Base-by-base conservation (phyloP, 2,797 vertebrate genomes). In the Peromyscus nudipes region DNA sequence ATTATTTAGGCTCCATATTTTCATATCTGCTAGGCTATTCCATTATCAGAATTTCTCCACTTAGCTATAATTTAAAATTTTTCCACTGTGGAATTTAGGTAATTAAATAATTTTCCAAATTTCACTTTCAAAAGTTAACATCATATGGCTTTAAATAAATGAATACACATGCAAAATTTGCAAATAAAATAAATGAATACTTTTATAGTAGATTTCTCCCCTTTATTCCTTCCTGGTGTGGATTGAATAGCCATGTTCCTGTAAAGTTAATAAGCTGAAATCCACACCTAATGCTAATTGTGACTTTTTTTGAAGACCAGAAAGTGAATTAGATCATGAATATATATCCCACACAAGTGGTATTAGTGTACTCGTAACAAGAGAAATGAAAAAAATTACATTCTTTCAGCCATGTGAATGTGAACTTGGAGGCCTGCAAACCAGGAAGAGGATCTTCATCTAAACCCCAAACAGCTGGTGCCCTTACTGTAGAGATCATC, bases 1-100 rank as follows among this genome's bases (percentile, higher is more conserved):
- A 71, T 55, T 60, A 67, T 85, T 93, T 81, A 71, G 37, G 34
- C 43, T 79, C 21, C n/a, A 65, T 40, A 87, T 88, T 87, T 92
- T 94, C 21, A 69, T 83, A 34, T 60, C 23, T 76, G 10, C 25
- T 93, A 60, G n/a, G 6, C 21, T 81, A 37, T 40, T 79, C 52
- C 7, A 27, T 60, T 82, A 46, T 79, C 17, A 79, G 27, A 79
- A 9, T 52, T 62, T 25, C 7, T 19, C 10, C 0, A 4, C 7
- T 89, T 2, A 23, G 43, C 23, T 55, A 37, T 12, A 88, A 21
- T 37, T 76, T 67, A 67, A 52, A 1, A 21, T 84, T 60, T 81
- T 89, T 91, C 69, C 12, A 65, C 57, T 34, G 16, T 57, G 9
- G 84, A 87, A 95, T 80, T 76, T 49, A 71, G 11, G 37, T 65